phyloP scores from a whole-genome alignment of 1,140 invertebrate species.

The Drosophila sturtevanti region DNA sequence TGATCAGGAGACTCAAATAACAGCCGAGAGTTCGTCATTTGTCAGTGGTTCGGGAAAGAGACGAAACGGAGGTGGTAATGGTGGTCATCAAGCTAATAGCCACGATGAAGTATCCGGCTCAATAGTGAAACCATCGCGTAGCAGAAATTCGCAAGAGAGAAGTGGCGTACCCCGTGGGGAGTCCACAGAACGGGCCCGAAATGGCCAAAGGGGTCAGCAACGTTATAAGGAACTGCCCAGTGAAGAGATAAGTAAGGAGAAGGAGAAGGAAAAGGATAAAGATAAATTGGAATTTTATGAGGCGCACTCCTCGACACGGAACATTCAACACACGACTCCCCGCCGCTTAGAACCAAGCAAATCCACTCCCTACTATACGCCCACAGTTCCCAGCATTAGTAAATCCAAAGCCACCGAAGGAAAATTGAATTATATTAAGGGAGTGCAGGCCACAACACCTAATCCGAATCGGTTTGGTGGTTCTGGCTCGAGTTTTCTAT shows the following conservation, averaged over 20 bases:
- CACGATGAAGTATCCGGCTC: slow-evolving; percentile 39
- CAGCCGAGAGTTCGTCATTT: slow-evolving; percentile 89
- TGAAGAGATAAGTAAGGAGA: slow-evolving; percentile 65
- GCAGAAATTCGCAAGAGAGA: slow-evolving; percentile 48
- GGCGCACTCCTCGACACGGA: slow-evolving; percentile 53
- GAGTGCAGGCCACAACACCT: slow-evolving; percentile 52
- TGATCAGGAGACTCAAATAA: slow-evolving; percentile 86
- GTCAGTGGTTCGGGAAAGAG: slow-evolving; percentile 84
- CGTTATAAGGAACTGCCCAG: slow-evolving; percentile 60
- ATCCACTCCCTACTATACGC: slow-evolving; percentile 81
- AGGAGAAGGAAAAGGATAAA: slow-evolving; percentile 38
- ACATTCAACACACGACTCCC: slow-evolving; percentile 59
- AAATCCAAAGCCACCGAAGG: slow-evolving; percentile 72
- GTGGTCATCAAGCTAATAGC: slow-evolving; percentile 25
- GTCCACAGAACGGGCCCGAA: slow-evolving; percentile 56
- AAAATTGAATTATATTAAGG: slow-evolving; percentile 69
- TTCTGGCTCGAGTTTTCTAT: slow-evolving; percentile 46
- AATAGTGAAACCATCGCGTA: slow-evolving; percentile 48
- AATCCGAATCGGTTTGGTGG: slow-evolving; percentile 62
- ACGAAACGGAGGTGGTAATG: slow-evolving; percentile 59
- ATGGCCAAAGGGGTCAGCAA: slow-evolving; percentile 71
- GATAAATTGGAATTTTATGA: slow-evolving; percentile 64
- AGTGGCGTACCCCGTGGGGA: slow-evolving; percentile 25
- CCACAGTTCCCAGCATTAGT: slow-evolving; percentile 78
- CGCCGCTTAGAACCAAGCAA: slow-evolving; percentile 69